Evolutionary conservation across 2,113 vertebrate genomes (phyloP).

Genomic region (Ceyx margarethae): DNA sequence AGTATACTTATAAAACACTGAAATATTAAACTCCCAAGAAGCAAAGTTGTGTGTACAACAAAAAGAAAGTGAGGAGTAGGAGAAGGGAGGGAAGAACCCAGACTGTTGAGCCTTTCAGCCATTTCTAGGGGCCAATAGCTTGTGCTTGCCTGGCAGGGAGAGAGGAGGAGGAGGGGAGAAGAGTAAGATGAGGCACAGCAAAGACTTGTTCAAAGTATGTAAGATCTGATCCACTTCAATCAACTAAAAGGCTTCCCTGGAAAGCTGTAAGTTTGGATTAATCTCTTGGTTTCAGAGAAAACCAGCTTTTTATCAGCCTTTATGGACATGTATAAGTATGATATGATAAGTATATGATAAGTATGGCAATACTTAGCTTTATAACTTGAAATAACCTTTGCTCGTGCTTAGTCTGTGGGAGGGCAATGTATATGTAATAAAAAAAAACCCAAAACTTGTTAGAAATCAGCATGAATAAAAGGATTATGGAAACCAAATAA

Average conservation of each 20-base stretch:
- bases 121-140: background rate
- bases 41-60: background rate
- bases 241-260: background rate
- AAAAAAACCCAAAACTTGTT: background rate
- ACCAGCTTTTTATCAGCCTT: slow-evolving; percentile 22
- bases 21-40: background rate
- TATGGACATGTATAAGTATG: background rate
- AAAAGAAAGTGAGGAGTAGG: background rate
- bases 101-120: background rate
- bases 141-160: rapidly evolving
- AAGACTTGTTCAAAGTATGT: background rate
- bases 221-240: background rate
- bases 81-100: background rate
- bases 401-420: background rate
- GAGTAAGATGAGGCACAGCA: background rate
- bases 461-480: background rate
- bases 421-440: background rate
- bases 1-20: background rate
- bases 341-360: no score
- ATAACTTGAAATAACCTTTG: slow-evolving; percentile 3
- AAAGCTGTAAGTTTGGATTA: background rate
- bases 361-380: background rate
- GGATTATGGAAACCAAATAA: background rate
- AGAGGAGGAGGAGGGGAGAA: background rate
- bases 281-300: background rate